Conservation (phyloP, 1,140 invertebrate genomes). For the Mylabris phalerata region DNA sequence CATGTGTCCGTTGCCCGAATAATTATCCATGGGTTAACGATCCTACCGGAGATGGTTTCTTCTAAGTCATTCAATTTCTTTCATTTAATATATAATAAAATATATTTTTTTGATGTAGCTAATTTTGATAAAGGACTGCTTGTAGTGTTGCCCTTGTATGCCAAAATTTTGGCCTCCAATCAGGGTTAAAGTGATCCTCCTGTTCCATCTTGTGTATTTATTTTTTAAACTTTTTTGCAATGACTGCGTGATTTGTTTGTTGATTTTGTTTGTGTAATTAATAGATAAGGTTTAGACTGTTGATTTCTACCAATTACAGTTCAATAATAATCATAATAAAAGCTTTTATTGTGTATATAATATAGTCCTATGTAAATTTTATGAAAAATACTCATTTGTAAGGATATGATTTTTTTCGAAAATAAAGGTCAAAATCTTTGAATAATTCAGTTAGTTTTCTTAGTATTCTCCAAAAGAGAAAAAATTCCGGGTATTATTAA, state of each 20-base stretch:
- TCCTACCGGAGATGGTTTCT: conserved; percentile 81
- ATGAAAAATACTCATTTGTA: no score
- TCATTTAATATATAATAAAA: no score
- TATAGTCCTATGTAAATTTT: no score
- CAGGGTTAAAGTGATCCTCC: conserved; percentile 31
- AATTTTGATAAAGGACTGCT: conserved; percentile 19
- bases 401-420: no score
- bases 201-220: conserved; percentile 32
- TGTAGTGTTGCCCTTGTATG: conserved; percentile 17
- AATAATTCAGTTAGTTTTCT: no score
- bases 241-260: conserved; percentile 37
- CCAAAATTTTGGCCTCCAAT: conserved; percentile 8
- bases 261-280: conserved; percentile 28
- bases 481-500: no score
- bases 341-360: no score
- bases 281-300: conserved; percentile 33
- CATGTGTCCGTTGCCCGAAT: conserved; percentile 85
- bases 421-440: no score
- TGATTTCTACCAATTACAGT: conserved; percentile 17
- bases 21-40: conserved; percentile 94
- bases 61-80: conserved; percentile 25
- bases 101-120: background rate
- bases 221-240: conserved; percentile 22
- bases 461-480: no score
- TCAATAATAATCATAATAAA: no score